Evolutionary conservation across 2,888 invertebrate genomes (phyloP), one percentile per base, ranked within the genome.

Genomic region (Saturnia japonica): DNA sequence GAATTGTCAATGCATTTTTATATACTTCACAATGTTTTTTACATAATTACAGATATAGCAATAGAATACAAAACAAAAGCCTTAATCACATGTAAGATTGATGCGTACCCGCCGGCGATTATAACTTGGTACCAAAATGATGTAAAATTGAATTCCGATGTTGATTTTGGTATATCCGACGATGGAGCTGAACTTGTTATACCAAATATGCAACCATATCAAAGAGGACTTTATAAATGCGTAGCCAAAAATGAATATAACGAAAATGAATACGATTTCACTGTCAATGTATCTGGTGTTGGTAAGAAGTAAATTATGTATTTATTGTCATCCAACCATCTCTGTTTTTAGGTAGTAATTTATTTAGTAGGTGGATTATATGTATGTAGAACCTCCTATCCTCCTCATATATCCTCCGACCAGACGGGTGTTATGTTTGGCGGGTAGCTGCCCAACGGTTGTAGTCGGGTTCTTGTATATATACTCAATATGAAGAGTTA

Each of bases 111-210:
- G 51, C 78, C 83, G 8, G 82, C 79, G n/a, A 72, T 66, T 4
- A 77, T 86, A 12, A 72, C 57, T 8, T 89, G 89, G 89, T 81
- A 77, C 62, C 79, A 75, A 71, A 75, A 81, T 54, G 77, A 73
- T 8, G 72, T 47, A 19, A 60, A 60, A 62, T 11, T 88, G 34
- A 42, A 16, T 1, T 66, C 72, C 8, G 72, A 79, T 51, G 67
- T 67, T n/a, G 70, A 82, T 70, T 71, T 79, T 11, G 54, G 74
- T 1, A 74, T 85, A 70, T 79, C 84, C 12, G 66, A 68, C 12
- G 82, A 88, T 54, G 73, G 75, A 3, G 72, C 82, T 14, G 70
- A 70, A 9, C 74, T 89, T 3, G 78, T 72, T 6, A 81, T 88
- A 19, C 81, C 78, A 43, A 71, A 75, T 1, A 86, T 86, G 85